These are phyloP conservation scores for Seriola quinqueradiata DNA, from an alignment of 2,113 vertebrate species.

Conservation along the genomic window DNA sequence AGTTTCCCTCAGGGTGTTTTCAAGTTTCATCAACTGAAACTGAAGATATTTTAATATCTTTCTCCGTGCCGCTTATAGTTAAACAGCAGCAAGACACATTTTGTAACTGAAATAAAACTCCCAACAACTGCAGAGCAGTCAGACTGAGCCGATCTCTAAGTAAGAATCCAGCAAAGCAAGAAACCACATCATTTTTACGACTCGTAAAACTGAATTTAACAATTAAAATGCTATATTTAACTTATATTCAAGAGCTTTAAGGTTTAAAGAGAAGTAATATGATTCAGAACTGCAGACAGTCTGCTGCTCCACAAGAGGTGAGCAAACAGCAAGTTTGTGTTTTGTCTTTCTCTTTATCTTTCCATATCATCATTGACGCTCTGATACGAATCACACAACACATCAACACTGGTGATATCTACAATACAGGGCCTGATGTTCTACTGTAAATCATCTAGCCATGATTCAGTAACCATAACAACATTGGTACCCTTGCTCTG, in stretches of 20 bases:
- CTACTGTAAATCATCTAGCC: background rate
- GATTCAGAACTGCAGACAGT: background rate
- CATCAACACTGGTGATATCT: background rate
- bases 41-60: conserved; percentile 25
- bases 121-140: conserved; percentile 21
- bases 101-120: conserved; percentile 13
- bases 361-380: conserved; percentile 17
- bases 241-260: background rate
- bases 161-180: background rate
- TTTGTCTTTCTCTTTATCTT: conserved; percentile 30
- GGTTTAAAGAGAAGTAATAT: background rate
- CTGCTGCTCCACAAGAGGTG: too few relatives aligned
- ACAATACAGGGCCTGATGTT: background rate
- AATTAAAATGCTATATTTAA: conserved; percentile 23
- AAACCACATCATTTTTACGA: conserved; percentile 32
- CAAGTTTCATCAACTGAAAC: conserved; percentile 38
- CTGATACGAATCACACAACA: conserved; percentile 14
- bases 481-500: background rate
- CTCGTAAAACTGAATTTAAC: conserved; percentile 11
- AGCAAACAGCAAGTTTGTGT: conserved; percentile 6
- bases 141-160: background rate
- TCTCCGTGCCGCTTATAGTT: background rate
- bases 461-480: background rate
- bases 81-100: background rate
- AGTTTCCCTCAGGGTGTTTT: conserved; percentile 25